Base-by-base conservation (phyloP, 2,797 vertebrate genomes). In the Syngnathus rostellatus region DNA sequence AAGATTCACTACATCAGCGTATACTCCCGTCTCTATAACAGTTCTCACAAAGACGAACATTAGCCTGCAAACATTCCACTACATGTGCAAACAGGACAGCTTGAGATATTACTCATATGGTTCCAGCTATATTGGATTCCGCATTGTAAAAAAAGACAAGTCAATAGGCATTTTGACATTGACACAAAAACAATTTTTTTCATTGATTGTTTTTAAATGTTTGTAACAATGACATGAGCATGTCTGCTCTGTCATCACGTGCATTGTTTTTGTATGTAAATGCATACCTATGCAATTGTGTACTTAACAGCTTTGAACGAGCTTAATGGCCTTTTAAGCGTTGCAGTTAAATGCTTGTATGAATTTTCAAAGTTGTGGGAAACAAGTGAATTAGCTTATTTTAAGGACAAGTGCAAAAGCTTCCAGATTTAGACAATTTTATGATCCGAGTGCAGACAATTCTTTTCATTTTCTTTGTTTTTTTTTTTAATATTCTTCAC, bases 51-150 rank as follows among this genome's bases (percentile, higher is more conserved):
- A 58, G 55, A 31, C 31, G 31, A 17, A 58, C 31, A 23, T 62
- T 43, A 14, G 19, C 19, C 38, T 62, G 9, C 41, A 45, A 43
- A 21, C 60, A 62, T 62, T 62, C 60, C 41, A 45, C 39, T 6
- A 14, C 60, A 62, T 43, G 60, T 62, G 60, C 19, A 21, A 62
- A 62, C 60, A 40, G 39, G 60, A 43, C 38, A 8, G 9, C 60
- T 45, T 62, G 19, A 62, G 21, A 43, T 41, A 39, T 21, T 4
- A 62, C 60, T 62, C 60, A 43, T 41, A n/a, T 41, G 21, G 12
- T 43, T 62, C 9, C 16, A 41, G 39, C 8, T 21, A 45, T 8
- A 38, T 17, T 53, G 19, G 2, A 38, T 37, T 58, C 16, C 55
- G 2, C 5, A 14, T 55, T 55, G 10, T 12, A 14, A 55, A 25